Conservation (phyloP, 2,113 vertebrate genomes). For the Calypte anna region DNA sequence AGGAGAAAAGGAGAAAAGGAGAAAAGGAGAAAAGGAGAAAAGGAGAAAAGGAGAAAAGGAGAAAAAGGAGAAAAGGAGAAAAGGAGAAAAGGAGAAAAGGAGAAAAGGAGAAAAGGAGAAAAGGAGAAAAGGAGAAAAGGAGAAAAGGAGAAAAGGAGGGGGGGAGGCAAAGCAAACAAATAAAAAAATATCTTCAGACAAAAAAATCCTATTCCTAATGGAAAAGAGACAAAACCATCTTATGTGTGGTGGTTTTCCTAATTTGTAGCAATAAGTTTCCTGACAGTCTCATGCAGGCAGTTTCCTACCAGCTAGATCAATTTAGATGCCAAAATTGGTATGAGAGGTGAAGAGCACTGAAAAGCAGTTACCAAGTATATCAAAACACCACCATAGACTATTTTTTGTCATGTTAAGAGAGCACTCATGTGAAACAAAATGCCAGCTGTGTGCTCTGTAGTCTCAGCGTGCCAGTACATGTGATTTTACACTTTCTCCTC, state of each 20-base stretch:
- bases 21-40: neutral
- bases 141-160: no score
- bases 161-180: neutral
- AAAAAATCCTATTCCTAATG: accelerated
- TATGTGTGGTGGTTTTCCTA: neutral
- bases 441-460: neutral
- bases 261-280: neutral
- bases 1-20: no score
- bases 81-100: neutral
- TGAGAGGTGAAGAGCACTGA: neutral
- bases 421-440: neutral
- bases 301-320: neutral
- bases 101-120: neutral
- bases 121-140: no score
- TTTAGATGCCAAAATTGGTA: neutral
- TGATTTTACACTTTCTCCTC: neutral
- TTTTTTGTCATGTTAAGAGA: neutral
- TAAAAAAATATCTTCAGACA: neutral
- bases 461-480: neutral
- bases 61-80: no score
- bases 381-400: neutral
- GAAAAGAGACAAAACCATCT: neutral
- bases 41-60: no score
- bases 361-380: neutral
- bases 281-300: neutral